Evolutionary conservation across 2,888 invertebrate genomes (phyloP).

Genomic region (Cephus spinipes): DNA sequence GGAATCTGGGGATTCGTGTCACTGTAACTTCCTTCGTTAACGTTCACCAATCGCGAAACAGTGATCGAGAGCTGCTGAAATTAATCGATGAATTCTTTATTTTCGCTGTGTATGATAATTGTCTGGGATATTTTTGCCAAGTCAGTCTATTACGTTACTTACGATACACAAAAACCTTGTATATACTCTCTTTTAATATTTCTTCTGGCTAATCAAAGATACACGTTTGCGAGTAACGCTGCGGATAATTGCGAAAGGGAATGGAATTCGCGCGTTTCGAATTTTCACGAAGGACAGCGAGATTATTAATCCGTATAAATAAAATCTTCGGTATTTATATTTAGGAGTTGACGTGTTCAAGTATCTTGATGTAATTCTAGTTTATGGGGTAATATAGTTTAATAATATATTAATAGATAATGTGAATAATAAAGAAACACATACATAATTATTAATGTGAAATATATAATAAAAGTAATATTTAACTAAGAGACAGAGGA

Average conservation of each 20-base stretch:
- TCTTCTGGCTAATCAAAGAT: neutral
- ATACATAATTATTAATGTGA: neutral
- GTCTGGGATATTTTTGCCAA: neutral
- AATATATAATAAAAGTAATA: too few relatives aligned
- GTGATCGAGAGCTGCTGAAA: neutral
- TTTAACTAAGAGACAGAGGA: neutral
- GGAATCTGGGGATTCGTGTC: neutral
- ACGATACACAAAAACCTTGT: neutral
- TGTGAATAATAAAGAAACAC: neutral
- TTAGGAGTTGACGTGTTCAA: neutral
- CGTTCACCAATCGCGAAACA: neutral
- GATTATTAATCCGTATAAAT: neutral
- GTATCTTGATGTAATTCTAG: neutral
- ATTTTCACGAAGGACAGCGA: neutral
- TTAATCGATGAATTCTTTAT: neutral
- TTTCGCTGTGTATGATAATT: neutral
- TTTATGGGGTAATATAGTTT: neutral
- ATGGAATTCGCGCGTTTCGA: neutral
- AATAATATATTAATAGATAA: neutral
- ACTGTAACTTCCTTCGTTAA: neutral
- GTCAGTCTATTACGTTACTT: neutral
- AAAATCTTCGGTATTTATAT: neutral
- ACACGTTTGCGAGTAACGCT: neutral
- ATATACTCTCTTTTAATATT: neutral
- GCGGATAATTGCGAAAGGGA: neutral